phyloP scores from a whole-genome alignment of 1,140 invertebrate genomes.

The Apis laboriosa region DNA sequence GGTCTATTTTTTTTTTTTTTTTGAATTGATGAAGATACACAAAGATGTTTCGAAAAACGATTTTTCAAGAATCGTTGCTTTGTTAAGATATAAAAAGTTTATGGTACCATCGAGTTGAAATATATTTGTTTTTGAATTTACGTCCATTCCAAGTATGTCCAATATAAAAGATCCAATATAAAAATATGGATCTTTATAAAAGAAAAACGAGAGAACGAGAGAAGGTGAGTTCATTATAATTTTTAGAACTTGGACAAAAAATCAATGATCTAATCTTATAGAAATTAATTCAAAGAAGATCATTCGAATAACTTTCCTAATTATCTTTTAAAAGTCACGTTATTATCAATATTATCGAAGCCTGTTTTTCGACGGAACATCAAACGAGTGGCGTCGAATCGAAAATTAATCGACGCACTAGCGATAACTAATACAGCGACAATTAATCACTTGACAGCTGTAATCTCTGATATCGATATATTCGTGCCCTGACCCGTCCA shows the following conservation, averaged over 20 bases:
- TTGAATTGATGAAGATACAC: not conserved
- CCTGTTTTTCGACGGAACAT: slow-evolving; percentile 41
- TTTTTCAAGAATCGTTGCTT: not conserved
- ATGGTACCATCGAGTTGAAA: not conserved
- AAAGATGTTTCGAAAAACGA: not conserved
- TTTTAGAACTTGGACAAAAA: not conserved
- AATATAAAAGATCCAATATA: too few relatives aligned
- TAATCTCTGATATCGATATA: slow-evolving; percentile 60
- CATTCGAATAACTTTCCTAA: not conserved
- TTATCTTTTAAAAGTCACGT: slow-evolving; percentile 10
- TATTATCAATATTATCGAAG: slow-evolving; percentile 17
- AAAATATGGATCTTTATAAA: not conserved
- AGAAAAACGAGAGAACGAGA: not conserved
- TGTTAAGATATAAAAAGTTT: not conserved
- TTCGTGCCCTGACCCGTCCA: slow-evolving; percentile 27
- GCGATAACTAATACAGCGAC: slow-evolving; percentile 56
- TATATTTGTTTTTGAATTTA: not conserved
- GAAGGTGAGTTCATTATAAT: not conserved
- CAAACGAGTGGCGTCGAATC: slow-evolving; percentile 24
- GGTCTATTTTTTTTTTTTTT: too few relatives aligned
- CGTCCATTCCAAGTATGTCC: too few relatives aligned
- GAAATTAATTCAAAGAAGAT: not conserved
- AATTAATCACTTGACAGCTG: slow-evolving; percentile 59
- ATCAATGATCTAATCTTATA: not conserved
- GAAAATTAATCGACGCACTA: slow-evolving; percentile 61